These are phyloP conservation scores for Isoperla grammatica DNA, from an alignment of 2,888 invertebrate genomes.

Conservation along the genomic window DNA sequence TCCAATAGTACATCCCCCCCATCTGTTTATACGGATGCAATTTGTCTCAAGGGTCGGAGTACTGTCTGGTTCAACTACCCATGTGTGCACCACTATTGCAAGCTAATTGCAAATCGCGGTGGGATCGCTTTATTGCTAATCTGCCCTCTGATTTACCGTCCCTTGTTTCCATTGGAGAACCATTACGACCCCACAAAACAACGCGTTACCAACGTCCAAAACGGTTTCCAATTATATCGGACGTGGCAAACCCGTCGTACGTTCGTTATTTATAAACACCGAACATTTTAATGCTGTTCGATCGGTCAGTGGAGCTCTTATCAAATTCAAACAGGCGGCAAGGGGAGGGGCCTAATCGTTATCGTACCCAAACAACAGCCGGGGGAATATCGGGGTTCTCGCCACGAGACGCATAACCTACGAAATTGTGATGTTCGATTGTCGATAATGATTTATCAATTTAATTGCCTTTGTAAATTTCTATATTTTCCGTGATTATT, in stretches of 20 bases:
- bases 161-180: slow-evolving; percentile 9
- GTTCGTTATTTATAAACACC: too few species aligned
- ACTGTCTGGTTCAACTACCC: slow-evolving; percentile 1
- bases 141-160: slow-evolving; percentile 7
- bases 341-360: too few species aligned
- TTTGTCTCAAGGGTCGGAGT: neutral
- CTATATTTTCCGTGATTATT: too few species aligned
- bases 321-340: too few species aligned
- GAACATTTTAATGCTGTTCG: too few species aligned
- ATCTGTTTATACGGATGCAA: neutral
- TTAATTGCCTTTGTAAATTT: too few species aligned
- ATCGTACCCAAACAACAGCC: too few species aligned
- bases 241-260: neutral
- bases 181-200: neutral
- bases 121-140: slow-evolving; percentile 15
- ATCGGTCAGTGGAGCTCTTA: too few species aligned
- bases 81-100: neutral
- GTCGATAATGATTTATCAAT: too few species aligned
- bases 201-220: slow-evolving; percentile 3
- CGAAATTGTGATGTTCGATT: too few species aligned
- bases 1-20: neutral
- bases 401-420: too few species aligned
- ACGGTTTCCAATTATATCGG: slow-evolving; percentile 12
- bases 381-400: too few species aligned
- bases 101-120: neutral